phyloP scores from a whole-genome alignment of 2,888 invertebrate species.

The Caenorhabditis plicata region DNA sequence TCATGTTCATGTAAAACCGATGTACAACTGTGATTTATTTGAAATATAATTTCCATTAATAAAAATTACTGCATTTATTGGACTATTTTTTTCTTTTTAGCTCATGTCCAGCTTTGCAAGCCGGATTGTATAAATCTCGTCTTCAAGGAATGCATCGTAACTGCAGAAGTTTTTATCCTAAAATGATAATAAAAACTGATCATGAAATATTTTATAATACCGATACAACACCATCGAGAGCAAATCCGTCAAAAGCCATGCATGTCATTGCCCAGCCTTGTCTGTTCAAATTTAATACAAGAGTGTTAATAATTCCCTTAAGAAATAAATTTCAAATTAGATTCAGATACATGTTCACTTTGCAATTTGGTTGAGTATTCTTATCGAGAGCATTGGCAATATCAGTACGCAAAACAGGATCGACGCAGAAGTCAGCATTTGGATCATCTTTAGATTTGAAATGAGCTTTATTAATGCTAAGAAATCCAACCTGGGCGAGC shows the following conservation, averaged over 20 bases:
- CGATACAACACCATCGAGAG: conserved; percentile 13
- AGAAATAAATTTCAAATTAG: neutral
- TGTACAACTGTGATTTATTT: no score
- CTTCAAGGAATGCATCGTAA: conserved; percentile 23
- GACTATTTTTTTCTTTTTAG: no score
- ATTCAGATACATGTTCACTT: neutral
- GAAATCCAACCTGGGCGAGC: neutral
- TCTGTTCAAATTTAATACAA: conserved; percentile 32
- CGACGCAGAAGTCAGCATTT: conserved; percentile 31
- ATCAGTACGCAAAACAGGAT: conserved; percentile 27
- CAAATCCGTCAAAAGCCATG: conserved; percentile 23
- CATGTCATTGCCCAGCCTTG: conserved; percentile 39
- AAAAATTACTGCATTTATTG: no score
- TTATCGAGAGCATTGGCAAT: conserved; percentile 26
- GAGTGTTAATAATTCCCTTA: conserved; percentile 36
- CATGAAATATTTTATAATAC: neutral
- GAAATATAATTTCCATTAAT: no score
- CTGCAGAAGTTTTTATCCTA: conserved; percentile 46
- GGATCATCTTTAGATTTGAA: conserved; percentile 22
- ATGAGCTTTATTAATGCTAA: neutral
- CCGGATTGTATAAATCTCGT: conserved; percentile 28
- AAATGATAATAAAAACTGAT: neutral
- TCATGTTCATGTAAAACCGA: no score
- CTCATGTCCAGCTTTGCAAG: conserved; percentile 42
- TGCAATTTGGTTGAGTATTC: conserved; percentile 26